These are phyloP conservation scores for Drosophila barbarae DNA, from an alignment of 2,888 invertebrate genomes.

Conservation along the genomic window DNA sequence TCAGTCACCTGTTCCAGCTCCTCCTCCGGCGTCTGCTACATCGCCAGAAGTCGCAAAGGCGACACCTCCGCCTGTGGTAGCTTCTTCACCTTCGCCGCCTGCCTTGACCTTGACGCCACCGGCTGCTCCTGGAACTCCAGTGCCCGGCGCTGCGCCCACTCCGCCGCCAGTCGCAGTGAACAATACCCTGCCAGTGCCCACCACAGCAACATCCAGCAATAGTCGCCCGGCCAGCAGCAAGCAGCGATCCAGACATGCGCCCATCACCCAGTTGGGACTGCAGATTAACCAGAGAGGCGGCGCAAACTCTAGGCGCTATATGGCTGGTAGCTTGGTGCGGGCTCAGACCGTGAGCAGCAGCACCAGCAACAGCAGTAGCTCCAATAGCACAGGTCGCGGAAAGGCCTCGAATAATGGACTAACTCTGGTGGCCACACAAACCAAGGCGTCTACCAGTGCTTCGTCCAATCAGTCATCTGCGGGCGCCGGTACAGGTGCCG, in stretches of 20 bases:
- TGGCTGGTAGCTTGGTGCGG: constrained; percentile 77
- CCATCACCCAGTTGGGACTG: constrained; percentile 66
- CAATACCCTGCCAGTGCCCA: constrained; percentile 46
- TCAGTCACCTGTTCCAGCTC: constrained; percentile 13
- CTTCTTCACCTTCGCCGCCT: constrained; percentile 50
- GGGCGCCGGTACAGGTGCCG: not conserved
- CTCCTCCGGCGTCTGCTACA: not conserved
- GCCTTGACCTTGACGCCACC: constrained; percentile 61
- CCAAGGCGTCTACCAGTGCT: constrained; percentile 25
- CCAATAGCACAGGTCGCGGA: constrained; percentile 51
- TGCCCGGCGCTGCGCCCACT: constrained; percentile 28
- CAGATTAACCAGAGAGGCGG: constrained; percentile 56
- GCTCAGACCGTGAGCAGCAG: constrained; percentile 76
- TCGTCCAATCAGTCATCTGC: constrained; percentile 15
- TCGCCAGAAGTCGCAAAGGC: constrained; percentile 3
- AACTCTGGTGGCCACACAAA: constrained; percentile 52
- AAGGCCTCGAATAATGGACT: constrained; percentile 49
- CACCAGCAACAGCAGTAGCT: constrained; percentile 56
- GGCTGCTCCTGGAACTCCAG: constrained; percentile 44
- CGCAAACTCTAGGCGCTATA: constrained; percentile 73
- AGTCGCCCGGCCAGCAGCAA: constrained; percentile 66
- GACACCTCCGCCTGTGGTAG: constrained; percentile 3
- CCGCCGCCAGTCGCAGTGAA: constrained; percentile 55
- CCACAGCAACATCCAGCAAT: constrained; percentile 43
- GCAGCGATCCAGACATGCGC: constrained; percentile 48